Base-by-base conservation (phyloP, 2,797 vertebrate genomes). In the Carduelis carduelis region DNA sequence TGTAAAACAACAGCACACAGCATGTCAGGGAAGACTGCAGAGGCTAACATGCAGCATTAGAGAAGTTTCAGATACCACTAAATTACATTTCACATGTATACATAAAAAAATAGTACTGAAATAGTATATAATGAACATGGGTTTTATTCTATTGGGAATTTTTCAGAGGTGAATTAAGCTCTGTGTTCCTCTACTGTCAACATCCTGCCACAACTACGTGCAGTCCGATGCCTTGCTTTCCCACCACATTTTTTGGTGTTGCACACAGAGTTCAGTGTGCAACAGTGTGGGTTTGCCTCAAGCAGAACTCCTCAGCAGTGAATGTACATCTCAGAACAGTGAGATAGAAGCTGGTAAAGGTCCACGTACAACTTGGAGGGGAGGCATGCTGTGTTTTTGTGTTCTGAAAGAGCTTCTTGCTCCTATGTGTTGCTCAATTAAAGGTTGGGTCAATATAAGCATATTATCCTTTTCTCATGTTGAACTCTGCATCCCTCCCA, bases 181-280 rank as follows among this genome's bases (percentile, higher is more conserved):
- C 32, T 55, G 14, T 39, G 8, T 20, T 56, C 13, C 18, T 65
- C 69, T 72, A 16, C 21, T 35, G 35, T 34, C 16, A 66, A 41
- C 34, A 83, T 49, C 32, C 49, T 47, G 3, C 27, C 47, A 65
- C 14, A 79, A 35, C 18, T 61, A 57, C 0, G 0, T 32, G 34
- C 26, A 43, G 30, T 70, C 30, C 4, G 0, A 20, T n/a, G 77
- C 35, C 44, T 72, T 59, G 14, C 34, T 80, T 46, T 37, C 37
- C 61, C 17, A 60, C 8, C 9, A 19, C 16, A 11, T 50, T 49
- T 70, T 22, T 34, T 53, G 2, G 5, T 49, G 37, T 7, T 52
- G 44, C 34, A 52, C 21, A 65, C 66, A 57, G 49, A 80, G 8
- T n/a, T 70, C 55, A 59, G 49, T 59, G 1, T 21, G 28, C 70